These are phyloP conservation scores for Chrysemys picta DNA, from an alignment of 2,113 vertebrate genomes.

Conservation along the genomic window DNA sequence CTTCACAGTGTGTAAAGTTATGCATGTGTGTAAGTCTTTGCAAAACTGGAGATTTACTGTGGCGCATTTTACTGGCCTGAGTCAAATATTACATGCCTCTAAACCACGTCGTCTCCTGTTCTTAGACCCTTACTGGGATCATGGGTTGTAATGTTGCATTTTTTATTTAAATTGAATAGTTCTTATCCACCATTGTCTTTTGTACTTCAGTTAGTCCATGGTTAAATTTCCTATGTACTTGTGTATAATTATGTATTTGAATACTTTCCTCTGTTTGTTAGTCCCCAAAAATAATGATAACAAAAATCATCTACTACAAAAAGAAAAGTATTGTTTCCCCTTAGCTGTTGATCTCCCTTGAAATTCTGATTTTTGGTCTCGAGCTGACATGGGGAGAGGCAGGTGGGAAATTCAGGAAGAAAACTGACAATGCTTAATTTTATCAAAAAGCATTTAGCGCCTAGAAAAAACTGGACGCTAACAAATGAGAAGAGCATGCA, in stretches of 20 bases:
- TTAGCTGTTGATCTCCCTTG: not conserved
- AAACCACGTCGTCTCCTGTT: not conserved
- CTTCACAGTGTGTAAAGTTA: not conserved
- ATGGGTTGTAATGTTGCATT: not conserved
- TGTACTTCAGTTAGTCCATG: not conserved
- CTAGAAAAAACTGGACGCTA: not conserved
- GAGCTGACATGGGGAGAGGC: not conserved
- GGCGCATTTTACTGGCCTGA: not conserved
- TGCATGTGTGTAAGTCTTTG: not conserved
- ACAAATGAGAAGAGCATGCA: not conserved
- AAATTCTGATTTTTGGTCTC: conserved; percentile 35
- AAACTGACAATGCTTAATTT: not conserved
- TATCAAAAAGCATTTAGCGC: rapidly evolving
- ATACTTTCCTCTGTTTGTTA: not conserved
- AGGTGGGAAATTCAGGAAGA: conserved; percentile 1
- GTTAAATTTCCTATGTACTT: not conserved
- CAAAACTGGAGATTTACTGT: not conserved
- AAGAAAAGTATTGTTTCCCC: not conserved
- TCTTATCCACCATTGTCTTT: not conserved
- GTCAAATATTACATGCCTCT: not conserved
- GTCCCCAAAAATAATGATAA: not conserved
- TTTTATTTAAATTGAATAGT: not conserved
- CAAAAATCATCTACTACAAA: not conserved
- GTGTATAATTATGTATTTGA: not conserved
- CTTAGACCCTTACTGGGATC: not conserved